phyloP scores from a whole-genome alignment of 2,113 vertebrate genomes.

The Pterophyllum scalare region DNA sequence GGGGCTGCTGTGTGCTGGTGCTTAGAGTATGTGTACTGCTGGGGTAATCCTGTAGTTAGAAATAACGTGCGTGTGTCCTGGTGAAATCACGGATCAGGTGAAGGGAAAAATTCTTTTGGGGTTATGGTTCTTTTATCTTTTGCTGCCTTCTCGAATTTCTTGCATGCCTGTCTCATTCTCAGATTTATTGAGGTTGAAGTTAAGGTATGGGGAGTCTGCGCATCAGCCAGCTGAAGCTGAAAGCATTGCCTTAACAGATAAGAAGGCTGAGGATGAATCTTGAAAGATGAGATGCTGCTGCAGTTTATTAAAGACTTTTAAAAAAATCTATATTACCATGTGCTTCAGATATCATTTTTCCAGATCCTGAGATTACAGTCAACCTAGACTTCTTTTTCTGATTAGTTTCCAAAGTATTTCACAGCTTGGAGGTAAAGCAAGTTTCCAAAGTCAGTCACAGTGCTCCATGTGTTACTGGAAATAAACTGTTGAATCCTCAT shows the following conservation, averaged over 20 bases:
- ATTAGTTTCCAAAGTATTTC: conserved; percentile 51
- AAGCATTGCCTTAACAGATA: background rate
- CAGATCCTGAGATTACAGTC: conserved; percentile 6
- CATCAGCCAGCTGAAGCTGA: background rate
- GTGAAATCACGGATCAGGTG: conserved; percentile 47
- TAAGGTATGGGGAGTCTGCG: background rate
- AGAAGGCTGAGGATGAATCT: background rate
- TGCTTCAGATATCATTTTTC: conserved; percentile 3
- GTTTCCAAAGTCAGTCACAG: conserved; percentile 42
- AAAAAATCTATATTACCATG: background rate
- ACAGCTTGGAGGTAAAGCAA: conserved; percentile 43
- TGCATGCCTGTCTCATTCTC: conserved; percentile 40
- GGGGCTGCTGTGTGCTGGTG: conserved; percentile 56
- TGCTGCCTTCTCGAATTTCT: conserved; percentile 28
- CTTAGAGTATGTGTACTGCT: conserved; percentile 43
- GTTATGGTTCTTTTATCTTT: conserved; percentile 60
- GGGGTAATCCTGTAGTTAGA: conserved; percentile 29
- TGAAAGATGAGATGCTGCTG: background rate
- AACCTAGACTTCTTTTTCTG: conserved; percentile 1
- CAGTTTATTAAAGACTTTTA: background rate
- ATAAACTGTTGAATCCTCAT: conserved; percentile 46
- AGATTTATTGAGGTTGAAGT: background rate
- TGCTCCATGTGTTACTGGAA: conserved; percentile 46
- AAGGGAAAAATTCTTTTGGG: conserved; percentile 24
- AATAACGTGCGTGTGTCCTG: background rate